Evolutionary conservation across 2,888 invertebrate genomes (phyloP), one percentile per base, ranked within the genome.

Genomic region (Gortyna flavago): DNA sequence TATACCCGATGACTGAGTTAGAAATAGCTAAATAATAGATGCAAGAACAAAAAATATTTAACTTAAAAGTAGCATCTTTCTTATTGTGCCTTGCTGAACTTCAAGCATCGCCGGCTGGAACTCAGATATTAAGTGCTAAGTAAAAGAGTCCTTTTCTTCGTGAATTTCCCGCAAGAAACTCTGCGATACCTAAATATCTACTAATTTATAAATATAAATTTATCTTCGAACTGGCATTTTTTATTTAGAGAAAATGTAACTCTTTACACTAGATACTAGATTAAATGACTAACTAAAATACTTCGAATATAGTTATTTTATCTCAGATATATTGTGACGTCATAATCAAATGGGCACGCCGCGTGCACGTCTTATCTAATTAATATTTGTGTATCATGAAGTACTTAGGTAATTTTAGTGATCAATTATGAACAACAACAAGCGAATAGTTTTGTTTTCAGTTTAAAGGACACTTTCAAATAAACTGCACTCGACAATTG

Each of bases 351-450:
- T 48, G 44, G 35, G 32, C 64, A 66, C 65, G 25, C 21, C 59
- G 29, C 32, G 38, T 38, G 11, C 38, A 44, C 0, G 13, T 29
- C 51, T 80, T 72, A 72, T 79, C 73, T 61, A 54, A 66, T 61
- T 62, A 35, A 61, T 80, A 44, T 79, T 35, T 61, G 9, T 25
- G 5, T 44, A 35, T 44, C 72, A 48, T 62, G 11, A n/a, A n/a
- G n/a, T 65, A 79, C 8, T 8, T 44, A 13, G 16, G 57, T 54
- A 41, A 35, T 54, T 79, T 72, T 48, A 72, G 73, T 29, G 51
- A 67, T 73, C 51, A 29, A 64, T 51, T 35, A 29, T 66, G 11
- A 59, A 41, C 13, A 59, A 13, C 16, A 44, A 11, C 44, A 79
- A 32, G 18, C 6, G 9, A 25, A 38, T 38, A 11, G 6, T 38